Conservation (phyloP, 2,113 vertebrate genomes). For the Ancistrus triradiatus region DNA sequence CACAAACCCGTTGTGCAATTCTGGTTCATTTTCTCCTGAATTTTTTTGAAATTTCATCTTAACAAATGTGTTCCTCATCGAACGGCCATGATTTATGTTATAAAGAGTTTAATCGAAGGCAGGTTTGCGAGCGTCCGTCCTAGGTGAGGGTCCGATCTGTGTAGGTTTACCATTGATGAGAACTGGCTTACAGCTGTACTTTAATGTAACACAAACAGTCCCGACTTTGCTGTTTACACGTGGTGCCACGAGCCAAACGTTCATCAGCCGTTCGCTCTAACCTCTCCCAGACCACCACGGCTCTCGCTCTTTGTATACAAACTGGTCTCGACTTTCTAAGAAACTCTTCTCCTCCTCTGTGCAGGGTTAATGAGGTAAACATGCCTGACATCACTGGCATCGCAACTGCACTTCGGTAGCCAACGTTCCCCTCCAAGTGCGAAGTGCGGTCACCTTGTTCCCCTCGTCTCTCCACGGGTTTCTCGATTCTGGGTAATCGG, state of each 20-base stretch:
- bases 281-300: constrained; percentile 12
- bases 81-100: too few relatives aligned
- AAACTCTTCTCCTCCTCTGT: constrained; percentile 25
- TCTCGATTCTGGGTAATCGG: constrained; percentile 15
- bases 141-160: too few relatives aligned
- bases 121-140: too few relatives aligned
- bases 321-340: constrained; percentile 22
- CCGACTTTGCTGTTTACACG: constrained; percentile 4
- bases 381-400: constrained; percentile 36
- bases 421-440: constrained; percentile 17
- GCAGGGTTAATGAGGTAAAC: constrained; percentile 43
- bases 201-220: constrained; percentile 18
- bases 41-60: too few relatives aligned
- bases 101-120: too few relatives aligned
- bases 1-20: too few relatives aligned
- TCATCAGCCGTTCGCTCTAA: constrained; percentile 7
- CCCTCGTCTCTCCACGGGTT: constrained; percentile 14
- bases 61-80: too few relatives aligned
- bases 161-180: background rate
- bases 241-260: constrained; percentile 18
- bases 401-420: background rate
- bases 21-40: too few relatives aligned
- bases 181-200: background rate
- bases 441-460: background rate
- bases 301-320: constrained; percentile 19